Percentiles rank a stretch among this genome's conserved stretches.
Evolutionary conservation across 2,797 vertebrate species (phyloP).

Genomic region (Acanthornis magna): DNA sequence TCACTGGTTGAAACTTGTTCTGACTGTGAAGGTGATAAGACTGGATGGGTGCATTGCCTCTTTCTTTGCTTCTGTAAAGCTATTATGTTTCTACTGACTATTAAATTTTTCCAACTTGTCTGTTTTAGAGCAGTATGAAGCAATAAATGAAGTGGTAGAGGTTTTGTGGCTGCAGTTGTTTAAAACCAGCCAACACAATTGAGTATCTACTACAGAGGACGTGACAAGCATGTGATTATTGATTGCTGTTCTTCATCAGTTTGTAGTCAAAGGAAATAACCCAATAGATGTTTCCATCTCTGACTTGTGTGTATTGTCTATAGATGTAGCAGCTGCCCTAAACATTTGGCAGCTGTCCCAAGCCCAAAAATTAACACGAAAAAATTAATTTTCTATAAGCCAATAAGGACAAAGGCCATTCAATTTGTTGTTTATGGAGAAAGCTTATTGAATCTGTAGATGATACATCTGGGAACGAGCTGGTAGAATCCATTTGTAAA

Average conservation of each 20-base stretch:
- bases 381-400: conserved; percentile 35
- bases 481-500: background rate
- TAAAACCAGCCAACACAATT: background rate
- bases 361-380: conserved; percentile 24
- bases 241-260: conserved; percentile 17
- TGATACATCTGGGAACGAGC: background rate
- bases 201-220: background rate
- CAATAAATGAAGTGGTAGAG: conserved; percentile 4
- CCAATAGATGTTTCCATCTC: conserved; percentile 35
- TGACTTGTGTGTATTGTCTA: background rate
- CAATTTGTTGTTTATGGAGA: conserved; percentile 15
- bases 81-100: background rate
- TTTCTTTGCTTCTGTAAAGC: background rate
- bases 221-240: conserved; percentile 18
- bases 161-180: conserved; percentile 1
- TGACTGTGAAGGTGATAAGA: background rate
- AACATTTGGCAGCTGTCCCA: background rate
- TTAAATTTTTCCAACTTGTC: background rate
- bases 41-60: background rate
- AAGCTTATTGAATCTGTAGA: conserved; percentile 37
- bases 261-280: background rate
- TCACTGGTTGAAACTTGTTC: background rate
- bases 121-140: background rate
- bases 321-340: background rate
- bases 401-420: conserved; percentile 34